Base-by-base conservation (phyloP, 2,797 vertebrate species). In the Glossophaga mutica region DNA sequence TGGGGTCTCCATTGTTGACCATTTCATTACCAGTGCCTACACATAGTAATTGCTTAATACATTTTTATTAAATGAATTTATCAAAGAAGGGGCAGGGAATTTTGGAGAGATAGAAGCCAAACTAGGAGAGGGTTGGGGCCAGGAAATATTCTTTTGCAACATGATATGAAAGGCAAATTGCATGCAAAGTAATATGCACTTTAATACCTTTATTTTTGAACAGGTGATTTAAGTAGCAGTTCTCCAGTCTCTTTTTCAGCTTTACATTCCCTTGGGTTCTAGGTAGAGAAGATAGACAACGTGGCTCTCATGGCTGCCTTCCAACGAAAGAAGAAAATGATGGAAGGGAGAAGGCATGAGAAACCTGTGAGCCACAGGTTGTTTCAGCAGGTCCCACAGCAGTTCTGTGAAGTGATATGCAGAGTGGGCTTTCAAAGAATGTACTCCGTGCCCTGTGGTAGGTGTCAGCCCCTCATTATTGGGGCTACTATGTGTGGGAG, bases 271-370 rank as follows among this genome's bases (percentile, higher is more conserved):
- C 86, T 97, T 97, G 52, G 82, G 19, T 98, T 98, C 21, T 91
- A 99, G 99, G 70, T 99, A 68, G 99, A 99, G 37, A 97, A 95
- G 96, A 98, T 99, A 93, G 29, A 98, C 29, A 99, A 99, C 95
- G 0, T 2, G 1, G 5, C 96, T 3, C 97, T 99, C 95, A 26
- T 79, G 94, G 12, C 18, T 71, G 92, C 98, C 55, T 99, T 99
- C 96, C 87, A 98, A 4, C 52, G 92, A 14, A 99, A 99, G 97
- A 98, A 97, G 96, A 96, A 77, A 0, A 98, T 97, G 24, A 55
- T 98, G 0, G 88, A 98, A 94, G 32, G 1, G 79, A 39, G 3
- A 84, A 29, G 12, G 5, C 74, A 0, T 3, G 22, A 50, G 19
- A 1, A 73, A 18, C 88, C 78, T 81, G 3, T n/a, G 55, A 89